phyloP scores from a whole-genome alignment of 2,888 invertebrate species.

The Mesorhabditis belari region DNA sequence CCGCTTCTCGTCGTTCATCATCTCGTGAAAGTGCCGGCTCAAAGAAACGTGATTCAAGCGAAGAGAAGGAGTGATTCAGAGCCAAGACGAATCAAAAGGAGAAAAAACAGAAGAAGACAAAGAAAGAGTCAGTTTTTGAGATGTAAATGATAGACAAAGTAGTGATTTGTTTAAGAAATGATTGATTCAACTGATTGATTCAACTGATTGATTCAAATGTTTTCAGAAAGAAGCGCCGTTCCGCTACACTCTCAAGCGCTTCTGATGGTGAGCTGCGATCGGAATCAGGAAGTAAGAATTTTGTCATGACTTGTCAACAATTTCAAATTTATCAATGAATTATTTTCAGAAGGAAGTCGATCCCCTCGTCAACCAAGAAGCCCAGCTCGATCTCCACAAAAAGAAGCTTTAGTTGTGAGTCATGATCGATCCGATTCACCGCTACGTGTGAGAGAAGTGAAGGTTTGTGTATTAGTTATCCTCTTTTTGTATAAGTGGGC shows the following conservation, averaged over 20 bases:
- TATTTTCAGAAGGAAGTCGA: neutral
- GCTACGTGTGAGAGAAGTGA: neutral
- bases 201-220: too few relatives aligned
- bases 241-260: neutral
- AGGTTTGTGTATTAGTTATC: neutral
- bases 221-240: neutral
- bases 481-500: too few relatives aligned
- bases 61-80: neutral
- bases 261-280: neutral
- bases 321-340: too few relatives aligned
- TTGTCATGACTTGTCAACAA: too few relatives aligned
- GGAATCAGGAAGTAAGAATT: too few relatives aligned
- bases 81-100: neutral
- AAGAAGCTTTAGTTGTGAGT: too few relatives aligned
- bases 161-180: too few relatives aligned
- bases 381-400: too few relatives aligned
- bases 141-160: neutral
- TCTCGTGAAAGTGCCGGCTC: neutral
- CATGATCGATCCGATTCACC: neutral
- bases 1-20: neutral
- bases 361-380: neutral
- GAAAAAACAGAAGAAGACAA: slow-evolving; percentile 3
- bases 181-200: too few relatives aligned
- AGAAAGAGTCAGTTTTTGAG: slow-evolving; percentile 3
- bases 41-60: neutral